Conservation (phyloP, 1,140 invertebrate species). For the Amyelois transitella region DNA sequence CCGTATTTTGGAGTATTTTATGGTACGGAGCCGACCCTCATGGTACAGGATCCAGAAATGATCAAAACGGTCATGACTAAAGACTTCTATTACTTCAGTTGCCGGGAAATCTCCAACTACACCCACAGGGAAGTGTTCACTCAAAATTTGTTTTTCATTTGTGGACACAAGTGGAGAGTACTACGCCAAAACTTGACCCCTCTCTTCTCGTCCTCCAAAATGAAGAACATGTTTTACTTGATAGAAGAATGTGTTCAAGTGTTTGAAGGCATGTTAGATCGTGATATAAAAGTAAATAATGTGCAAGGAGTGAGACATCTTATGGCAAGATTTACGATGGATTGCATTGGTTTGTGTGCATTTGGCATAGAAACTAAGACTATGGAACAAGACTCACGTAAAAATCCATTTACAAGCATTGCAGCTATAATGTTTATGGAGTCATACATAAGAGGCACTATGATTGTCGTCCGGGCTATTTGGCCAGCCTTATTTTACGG, state of each 20-base stretch:
- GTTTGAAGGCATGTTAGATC: slow-evolving; percentile 40
- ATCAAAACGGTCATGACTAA: slow-evolving; percentile 68
- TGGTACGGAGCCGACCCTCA: slow-evolving; percentile 52
- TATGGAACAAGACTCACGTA: slow-evolving; percentile 37
- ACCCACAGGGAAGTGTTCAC: slow-evolving; percentile 50
- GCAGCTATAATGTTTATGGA: neutral
- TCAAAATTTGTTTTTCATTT: slow-evolving; percentile 48
- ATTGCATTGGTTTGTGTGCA: slow-evolving; percentile 75
- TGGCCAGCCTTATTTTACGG: slow-evolving; percentile 22
- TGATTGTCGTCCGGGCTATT: slow-evolving; percentile 9
- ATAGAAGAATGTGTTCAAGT: slow-evolving; percentile 54
- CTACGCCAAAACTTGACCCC: slow-evolving; percentile 75
- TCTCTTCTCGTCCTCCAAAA: slow-evolving; percentile 76
- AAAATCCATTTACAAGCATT: neutral
- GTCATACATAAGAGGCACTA: slow-evolving; percentile 13
- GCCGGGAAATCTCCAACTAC: slow-evolving; percentile 62
- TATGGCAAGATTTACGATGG: slow-evolving; percentile 72
- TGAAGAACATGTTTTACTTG: slow-evolving; percentile 75
- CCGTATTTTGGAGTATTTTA: slow-evolving; percentile 58
- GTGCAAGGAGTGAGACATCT: slow-evolving; percentile 57
- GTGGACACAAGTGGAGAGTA: slow-evolving; percentile 73
- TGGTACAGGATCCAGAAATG: slow-evolving; percentile 64
- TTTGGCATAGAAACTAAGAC: slow-evolving; percentile 76
- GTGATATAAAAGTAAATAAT: slow-evolving; percentile 20
- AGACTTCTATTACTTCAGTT: slow-evolving; percentile 72